phyloP scores from a whole-genome alignment of 2,113 vertebrate genomes.

The Heterotis niloticus region DNA sequence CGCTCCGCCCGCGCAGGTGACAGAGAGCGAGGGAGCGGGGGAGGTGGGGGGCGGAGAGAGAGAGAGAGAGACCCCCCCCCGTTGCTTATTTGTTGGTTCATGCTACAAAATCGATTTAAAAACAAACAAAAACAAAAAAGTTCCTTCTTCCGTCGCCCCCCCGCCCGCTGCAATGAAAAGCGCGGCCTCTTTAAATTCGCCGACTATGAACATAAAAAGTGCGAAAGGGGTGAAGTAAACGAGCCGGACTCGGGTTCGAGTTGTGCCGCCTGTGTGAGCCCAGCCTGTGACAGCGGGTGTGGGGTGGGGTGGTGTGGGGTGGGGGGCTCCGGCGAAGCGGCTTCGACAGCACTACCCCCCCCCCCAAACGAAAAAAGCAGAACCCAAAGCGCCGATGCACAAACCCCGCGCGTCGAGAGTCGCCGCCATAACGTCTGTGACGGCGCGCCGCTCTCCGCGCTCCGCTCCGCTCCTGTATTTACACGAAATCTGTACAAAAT shows the following conservation, averaged over 20 bases:
- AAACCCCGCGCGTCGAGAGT: constrained; percentile 47
- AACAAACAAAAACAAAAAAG: constrained; percentile 32
- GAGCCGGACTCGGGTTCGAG: no score
- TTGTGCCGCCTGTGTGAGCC: no score
- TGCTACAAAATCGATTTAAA: constrained; percentile 40
- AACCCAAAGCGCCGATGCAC: constrained; percentile 43
- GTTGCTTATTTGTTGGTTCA: constrained; percentile 28
- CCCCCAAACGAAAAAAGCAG: constrained; percentile 44
- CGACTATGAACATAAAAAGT: constrained; percentile 42
- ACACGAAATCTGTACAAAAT: constrained; percentile 54
- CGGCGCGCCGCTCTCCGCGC: constrained; percentile 38
- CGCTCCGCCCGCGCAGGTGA: constrained; percentile 46
- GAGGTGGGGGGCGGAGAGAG: constrained; percentile 8
- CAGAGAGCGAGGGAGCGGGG: constrained; percentile 33
- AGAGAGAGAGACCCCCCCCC: no score
- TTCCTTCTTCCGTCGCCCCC: constrained; percentile 5
- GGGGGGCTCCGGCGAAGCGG: neutral
- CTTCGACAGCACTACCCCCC: no score
- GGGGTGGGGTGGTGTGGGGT: constrained; percentile 37
- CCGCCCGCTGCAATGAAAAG: constrained; percentile 42
- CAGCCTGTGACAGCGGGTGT: no score
- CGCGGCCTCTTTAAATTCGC: constrained; percentile 41
- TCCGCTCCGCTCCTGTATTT: constrained; percentile 58
- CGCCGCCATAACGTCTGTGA: constrained; percentile 44
- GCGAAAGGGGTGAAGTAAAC: constrained; percentile 28